Base-by-base conservation (phyloP, 2,797 vertebrate genomes). In the Pseudochirops cupreus region DNA sequence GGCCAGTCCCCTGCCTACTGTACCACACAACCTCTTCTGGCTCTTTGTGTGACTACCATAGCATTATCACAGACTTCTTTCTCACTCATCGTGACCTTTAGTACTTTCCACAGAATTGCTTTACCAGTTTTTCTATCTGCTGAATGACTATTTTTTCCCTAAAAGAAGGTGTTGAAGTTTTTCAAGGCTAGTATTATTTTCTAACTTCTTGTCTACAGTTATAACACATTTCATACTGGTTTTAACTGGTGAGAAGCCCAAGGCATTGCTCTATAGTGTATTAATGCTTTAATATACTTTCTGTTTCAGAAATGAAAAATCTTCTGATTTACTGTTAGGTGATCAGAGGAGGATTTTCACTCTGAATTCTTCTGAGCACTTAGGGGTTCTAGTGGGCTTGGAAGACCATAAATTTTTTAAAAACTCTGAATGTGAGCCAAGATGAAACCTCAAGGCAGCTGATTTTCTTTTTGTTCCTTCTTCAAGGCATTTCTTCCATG, bases 101-200 rank as follows among this genome's bases (percentile, higher is more conserved):
- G 52, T 94, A 89, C 91, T 55, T 96, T 91, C 91, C 62, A 94
- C 46, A 91, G 59, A 52, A 12, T 46, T 9, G 92, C 18, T 82
- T 91, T 91, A 89, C 6, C 9, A 24, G 13, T 29, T 94, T 53
- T 50, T 91, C 67, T 82, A 6, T 93, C 57, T 82, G 26, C 5
- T 11, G 1, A 55, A 92, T 46, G 2, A 46, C 46, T 46, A 46
- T 46, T 46, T 46, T 46, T 46, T 46, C 46, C 46, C 46, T 46
- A 46, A 93, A 91, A 94, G 31, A 95, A 0, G 96, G 50, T 91
- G 0, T 9, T 16, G 82, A 3, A 89, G 28, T 93, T 96, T 95
- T 93, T 92, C 94, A 96, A 59, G 93, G 91, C 91, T 33, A 67
- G 93, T 58, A 67, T 33, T 95, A 46, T 93, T 54, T 95, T 96